Percentiles rank a stretch among this genome's conserved stretches.
Conservation (phyloP, 2,113 vertebrate species). For the Brachirus orientalis region DNA sequence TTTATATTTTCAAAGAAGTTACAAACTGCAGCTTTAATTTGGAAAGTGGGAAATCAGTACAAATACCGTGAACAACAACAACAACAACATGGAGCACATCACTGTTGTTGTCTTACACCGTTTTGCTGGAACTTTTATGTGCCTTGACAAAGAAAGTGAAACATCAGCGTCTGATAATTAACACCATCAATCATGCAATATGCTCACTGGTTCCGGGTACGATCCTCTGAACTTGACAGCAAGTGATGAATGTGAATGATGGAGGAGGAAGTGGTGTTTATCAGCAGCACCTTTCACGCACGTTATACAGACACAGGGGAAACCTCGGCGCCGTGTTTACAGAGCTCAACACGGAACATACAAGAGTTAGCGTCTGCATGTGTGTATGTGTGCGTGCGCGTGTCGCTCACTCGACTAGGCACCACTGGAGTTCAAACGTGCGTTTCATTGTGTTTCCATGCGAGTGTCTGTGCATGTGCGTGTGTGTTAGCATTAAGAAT, state of each 20-base stretch:
- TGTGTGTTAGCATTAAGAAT: constrained; percentile 67
- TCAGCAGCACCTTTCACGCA: constrained; percentile 37
- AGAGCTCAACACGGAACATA: constrained; percentile 61
- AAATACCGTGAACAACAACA: not conserved
- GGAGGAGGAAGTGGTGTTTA: constrained; percentile 45
- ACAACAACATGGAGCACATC: constrained; percentile 6
- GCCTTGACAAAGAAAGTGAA: constrained; percentile 59
- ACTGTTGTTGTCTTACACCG: constrained; percentile 23
- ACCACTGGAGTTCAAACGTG: constrained; percentile 32
- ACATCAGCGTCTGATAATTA: constrained; percentile 63
- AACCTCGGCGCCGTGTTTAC: constrained; percentile 54
- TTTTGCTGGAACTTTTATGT: constrained; percentile 50
- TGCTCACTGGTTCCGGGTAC: constrained; percentile 52
- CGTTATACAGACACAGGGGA: constrained; percentile 37
- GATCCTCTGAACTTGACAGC: constrained; percentile 46
- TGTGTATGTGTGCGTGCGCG: constrained; percentile 2
- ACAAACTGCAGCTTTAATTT: no score
- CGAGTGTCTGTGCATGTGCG: constrained; percentile 23
- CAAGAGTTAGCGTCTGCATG: constrained; percentile 28
- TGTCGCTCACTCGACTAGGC: constrained; percentile 25
- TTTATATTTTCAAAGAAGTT: no score
- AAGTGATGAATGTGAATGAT: constrained; percentile 61
- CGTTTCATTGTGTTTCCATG: constrained; percentile 18
- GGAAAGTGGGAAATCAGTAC: constrained; percentile 27
- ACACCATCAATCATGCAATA: constrained; percentile 62